Percentiles rank a stretch among this genome's conserved stretches.
Conservation (phyloP, 2,888 invertebrate species). For the Lordiphosa fenestrarum region DNA sequence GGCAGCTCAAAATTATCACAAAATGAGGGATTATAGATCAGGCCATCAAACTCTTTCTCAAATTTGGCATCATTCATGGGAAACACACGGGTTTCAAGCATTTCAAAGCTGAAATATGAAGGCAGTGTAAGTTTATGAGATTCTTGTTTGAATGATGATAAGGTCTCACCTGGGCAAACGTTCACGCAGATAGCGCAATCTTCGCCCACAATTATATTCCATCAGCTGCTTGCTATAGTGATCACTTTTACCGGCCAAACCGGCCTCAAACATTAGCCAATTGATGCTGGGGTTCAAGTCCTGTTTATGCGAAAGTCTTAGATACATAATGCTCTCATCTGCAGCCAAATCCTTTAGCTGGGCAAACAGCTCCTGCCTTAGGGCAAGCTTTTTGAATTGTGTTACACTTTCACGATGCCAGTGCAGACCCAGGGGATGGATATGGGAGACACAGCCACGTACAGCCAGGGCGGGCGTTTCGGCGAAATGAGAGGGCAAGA, state of each 20-base stretch:
- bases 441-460: conserved; percentile 34
- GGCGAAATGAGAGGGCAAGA: not conserved
- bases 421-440: conserved; percentile 29
- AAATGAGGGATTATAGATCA: conserved; percentile 24
- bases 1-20: conserved; percentile 13
- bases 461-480: conserved; percentile 13
- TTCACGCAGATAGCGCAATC: conserved; percentile 39
- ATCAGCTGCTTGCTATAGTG: conserved; percentile 9
- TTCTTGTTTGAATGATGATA: too few species aligned
- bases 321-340: not conserved
- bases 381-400: conserved; percentile 5
- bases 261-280: not conserved
- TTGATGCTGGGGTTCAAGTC: not conserved
- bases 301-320: conserved; percentile 2
- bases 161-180: conserved; percentile 20
- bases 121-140: too few species aligned
- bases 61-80: conserved; percentile 10
- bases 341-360: conserved; percentile 27
- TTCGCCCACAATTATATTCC: conserved; percentile 13
- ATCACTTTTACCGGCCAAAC: conserved; percentile 20
- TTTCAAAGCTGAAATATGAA: conserved; percentile 26
- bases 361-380: not conserved
- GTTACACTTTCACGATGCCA: conserved; percentile 20
- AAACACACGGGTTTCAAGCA: conserved; percentile 35
- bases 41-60: conserved; percentile 29